Evolutionary conservation across 2,113 vertebrate species (phyloP), one percentile per base, ranked within the genome.

Genomic region (Motacilla alba): DNA sequence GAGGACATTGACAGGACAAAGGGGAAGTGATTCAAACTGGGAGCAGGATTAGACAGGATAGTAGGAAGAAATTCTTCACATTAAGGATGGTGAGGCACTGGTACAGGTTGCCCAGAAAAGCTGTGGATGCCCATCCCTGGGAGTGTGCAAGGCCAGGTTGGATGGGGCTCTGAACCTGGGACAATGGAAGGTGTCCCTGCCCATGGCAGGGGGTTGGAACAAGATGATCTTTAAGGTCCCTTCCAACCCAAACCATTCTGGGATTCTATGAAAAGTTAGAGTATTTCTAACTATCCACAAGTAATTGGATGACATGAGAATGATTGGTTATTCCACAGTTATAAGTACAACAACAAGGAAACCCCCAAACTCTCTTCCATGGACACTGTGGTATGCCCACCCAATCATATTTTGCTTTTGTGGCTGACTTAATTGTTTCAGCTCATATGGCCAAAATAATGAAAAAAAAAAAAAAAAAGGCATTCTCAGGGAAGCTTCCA

Each of bases 41-140:
- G 23, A n/a, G 27, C 2, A 75, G 33, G 44, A 52, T 75, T 60
- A 60, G 46, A 13, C 9, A 46, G 21, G n/a, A 41, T 47, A 68
- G 46, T 18, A 55, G 17, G 22, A 22, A 69, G 41, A 62, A 69
- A 26, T 18, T 74, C 37, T n/a, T 55, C 72, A 20, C 49, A 63
- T 26, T 49, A 30, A 24, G 27, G 44, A 5, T 30, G 15, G 9
- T 44, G 28, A 56, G 43, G 31, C 18, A 0, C 72, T 56, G 47
- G 47, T 0, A 47, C 6, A 69, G 21, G 15, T 11, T 55, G 0
- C 6, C 14, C 47, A 69, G 35, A 56, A 31, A 43, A 28, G 6
- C 5, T 63, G 41, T 9, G 22, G 10, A 0, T 76, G 15, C 1
- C 26, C 21, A 43, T 33, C 26, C 26, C 15, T 69, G 49, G 1